phyloP scores from a whole-genome alignment of 2,797 vertebrate genomes.

The Enteromius mattozi region DNA sequence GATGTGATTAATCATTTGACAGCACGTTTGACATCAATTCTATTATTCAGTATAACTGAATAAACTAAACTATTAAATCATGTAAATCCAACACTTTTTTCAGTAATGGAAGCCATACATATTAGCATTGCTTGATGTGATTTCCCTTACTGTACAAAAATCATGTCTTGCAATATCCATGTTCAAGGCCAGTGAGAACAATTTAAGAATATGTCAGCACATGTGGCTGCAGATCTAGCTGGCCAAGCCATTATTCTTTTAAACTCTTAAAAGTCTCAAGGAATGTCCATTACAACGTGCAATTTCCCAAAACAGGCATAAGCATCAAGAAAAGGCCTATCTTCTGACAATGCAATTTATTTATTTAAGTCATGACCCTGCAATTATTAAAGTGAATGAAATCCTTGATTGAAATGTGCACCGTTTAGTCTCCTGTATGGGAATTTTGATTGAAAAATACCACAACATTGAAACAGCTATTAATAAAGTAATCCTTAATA shows the following conservation, averaged over 20 bases:
- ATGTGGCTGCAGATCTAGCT: background rate
- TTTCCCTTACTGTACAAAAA: background rate
- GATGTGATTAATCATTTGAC: too few species aligned
- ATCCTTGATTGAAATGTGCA: background rate
- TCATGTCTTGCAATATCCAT: background rate
- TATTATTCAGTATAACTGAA: too few species aligned
- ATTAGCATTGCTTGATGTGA: background rate
- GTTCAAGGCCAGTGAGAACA: background rate
- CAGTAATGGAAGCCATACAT: background rate
- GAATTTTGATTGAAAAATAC: constrained; percentile 9
- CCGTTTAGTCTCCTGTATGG: background rate
- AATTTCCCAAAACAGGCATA: background rate
- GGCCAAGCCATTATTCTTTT: background rate
- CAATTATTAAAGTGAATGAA: background rate
- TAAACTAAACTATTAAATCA: too few species aligned
- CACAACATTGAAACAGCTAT: background rate
- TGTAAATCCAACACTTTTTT: background rate
- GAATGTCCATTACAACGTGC: background rate
- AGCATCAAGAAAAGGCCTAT: background rate
- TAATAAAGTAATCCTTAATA: background rate
- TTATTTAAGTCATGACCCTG: background rate
- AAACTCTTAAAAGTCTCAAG: background rate
- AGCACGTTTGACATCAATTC: too few species aligned
- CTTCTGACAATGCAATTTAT: background rate
- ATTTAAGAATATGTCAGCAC: background rate